phyloP scores from a whole-genome alignment of 2,888 invertebrate species.

The Teinopalpus imperialis region DNA sequence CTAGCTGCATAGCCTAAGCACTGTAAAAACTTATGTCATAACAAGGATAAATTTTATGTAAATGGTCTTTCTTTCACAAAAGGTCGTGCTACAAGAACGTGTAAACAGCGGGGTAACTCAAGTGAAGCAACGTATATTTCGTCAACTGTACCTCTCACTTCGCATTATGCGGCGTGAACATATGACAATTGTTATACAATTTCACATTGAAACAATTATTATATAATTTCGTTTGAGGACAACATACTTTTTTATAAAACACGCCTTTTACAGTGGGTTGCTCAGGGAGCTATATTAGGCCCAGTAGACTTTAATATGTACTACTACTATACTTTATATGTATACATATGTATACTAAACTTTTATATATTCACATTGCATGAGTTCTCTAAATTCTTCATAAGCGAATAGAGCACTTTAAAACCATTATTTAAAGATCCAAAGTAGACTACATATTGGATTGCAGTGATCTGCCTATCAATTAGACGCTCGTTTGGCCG shows the following conservation, averaged over 20 bases:
- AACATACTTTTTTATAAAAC: not conserved
- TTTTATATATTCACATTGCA: too few relatives aligned
- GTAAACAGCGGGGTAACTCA: not conserved
- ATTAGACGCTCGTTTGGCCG: too few relatives aligned
- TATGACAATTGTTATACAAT: constrained; percentile 16
- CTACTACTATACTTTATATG: too few relatives aligned
- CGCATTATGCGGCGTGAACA: not conserved
- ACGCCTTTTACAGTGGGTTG: not conserved
- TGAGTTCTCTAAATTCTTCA: too few relatives aligned
- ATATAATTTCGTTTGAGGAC: not conserved
- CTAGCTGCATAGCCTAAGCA: too few relatives aligned
- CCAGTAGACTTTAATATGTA: too few relatives aligned
- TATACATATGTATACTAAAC: too few relatives aligned
- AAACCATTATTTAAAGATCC: too few relatives aligned
- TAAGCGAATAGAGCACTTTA: too few relatives aligned
- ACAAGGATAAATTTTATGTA: not conserved
- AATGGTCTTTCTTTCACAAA: not conserved
- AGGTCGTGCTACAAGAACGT: too few relatives aligned
- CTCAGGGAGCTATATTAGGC: not conserved
- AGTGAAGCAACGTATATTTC: constrained; percentile 7
- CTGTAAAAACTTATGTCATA: not conserved
- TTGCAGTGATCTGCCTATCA: too few relatives aligned
- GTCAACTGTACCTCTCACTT: constrained; percentile 7
- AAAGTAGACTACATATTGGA: too few relatives aligned
- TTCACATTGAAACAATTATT: constrained; percentile 3